Base-by-base conservation (phyloP, 2,888 invertebrate species). In the Acanthacorydalis orientalis region DNA sequence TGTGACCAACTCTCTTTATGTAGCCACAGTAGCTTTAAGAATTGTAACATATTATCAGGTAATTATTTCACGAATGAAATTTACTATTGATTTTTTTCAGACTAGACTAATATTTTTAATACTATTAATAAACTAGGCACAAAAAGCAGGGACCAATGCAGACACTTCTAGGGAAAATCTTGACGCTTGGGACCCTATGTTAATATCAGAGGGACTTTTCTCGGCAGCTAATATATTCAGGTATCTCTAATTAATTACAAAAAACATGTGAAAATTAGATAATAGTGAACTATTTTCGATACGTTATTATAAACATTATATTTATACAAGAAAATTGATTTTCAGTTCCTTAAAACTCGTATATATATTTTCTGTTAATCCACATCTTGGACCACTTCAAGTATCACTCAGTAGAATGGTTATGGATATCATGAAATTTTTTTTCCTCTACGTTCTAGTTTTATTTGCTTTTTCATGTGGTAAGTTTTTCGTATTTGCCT, bases 111-210 rank as follows among this genome's bases (percentile, higher is more conserved):
- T 31, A 23, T 23, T 23, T 41, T 14, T 41, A n/a, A 4, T n/a
- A 31, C 31, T 14, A 33, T 32, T 16, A 9, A 33, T 32, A 11
- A 31, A 31, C 43, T 44, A 85, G 65, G 77, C 77, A 68, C 68
- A 74, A 31, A 63, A 67, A 48, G 73, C 74, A 7, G 68, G 69
- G 31, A 68, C 71, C 51, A 74, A 77, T 60, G 64, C 68, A 6
- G 78, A 80, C 59, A 73, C 81, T 55, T 82, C 83, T 44, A 75
- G 96, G 50, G 87, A 90, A 65, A 75, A 90, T 55, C 97, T 97
- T 96, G 92, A 96, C 67, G 86, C 95, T 7, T 96, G 92, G 88
- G 97, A 97, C 67, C 97, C 97, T 14, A 96, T 95, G 83, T 76
- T 97, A 56, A 87, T 87, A 52, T 89, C 92, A 31, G 93, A 93